Conservation (phyloP, 2,888 invertebrate species). For the Eupsilia transversa region DNA sequence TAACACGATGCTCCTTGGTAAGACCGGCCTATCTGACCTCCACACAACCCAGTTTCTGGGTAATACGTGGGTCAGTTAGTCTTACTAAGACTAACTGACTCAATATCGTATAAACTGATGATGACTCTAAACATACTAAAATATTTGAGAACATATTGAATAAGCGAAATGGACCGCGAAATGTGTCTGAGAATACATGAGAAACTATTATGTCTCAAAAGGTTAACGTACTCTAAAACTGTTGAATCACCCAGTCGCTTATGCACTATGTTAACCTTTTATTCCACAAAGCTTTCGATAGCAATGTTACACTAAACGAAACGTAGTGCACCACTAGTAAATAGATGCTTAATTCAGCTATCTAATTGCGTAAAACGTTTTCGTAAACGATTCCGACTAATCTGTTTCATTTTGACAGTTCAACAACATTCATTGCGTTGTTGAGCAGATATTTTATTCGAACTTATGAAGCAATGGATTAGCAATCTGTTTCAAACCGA, state of each 20-base stretch:
- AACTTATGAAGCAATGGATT: no score
- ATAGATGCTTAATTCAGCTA: not conserved
- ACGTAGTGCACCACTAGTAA: no score
- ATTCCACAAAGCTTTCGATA: not conserved
- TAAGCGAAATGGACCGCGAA: not conserved
- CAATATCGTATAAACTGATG: not conserved
- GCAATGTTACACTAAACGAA: not conserved
- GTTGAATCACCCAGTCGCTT: not conserved
- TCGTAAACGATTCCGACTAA: no score
- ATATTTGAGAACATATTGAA: not conserved
- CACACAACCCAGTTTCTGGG: not conserved
- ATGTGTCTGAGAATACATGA: not conserved
- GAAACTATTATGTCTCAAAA: conserved; percentile 8
- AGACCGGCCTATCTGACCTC: no score
- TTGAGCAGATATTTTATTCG: no score
- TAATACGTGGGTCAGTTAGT: not conserved
- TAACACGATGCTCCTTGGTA: not conserved
- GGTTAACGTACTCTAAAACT: conserved; percentile 23
- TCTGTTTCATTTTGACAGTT: no score
- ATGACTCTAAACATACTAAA: not conserved
- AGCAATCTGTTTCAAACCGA: no score
- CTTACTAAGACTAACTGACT: no score
- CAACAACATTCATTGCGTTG: no score
- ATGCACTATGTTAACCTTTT: conserved; percentile 17
- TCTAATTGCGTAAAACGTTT: no score